Conservation (phyloP, 1,140 invertebrate genomes). For the Ephestia elutella region DNA sequence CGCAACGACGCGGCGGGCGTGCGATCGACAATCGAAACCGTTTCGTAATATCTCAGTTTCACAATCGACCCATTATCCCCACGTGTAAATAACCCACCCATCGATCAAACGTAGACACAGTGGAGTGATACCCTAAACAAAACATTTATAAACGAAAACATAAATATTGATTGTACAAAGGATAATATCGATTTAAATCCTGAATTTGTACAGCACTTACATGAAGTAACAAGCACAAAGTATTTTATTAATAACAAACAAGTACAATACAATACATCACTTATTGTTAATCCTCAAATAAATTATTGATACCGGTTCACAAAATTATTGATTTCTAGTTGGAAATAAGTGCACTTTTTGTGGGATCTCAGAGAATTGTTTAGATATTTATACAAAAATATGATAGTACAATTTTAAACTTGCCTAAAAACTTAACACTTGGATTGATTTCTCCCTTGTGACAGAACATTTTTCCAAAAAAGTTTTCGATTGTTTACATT, state of each 20-base stretch:
- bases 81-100: conserved; percentile 15
- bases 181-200: not conserved
- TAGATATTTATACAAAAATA: not conserved
- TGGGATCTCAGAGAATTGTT: not conserved
- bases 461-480: too few species aligned
- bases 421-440: too few species aligned
- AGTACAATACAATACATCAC: not conserved
- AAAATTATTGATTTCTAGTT: too few species aligned
- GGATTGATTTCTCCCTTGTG: too few species aligned
- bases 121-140: conserved; percentile 7
- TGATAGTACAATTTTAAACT: not conserved
- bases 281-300: not conserved
- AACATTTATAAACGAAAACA: not conserved
- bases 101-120: conserved; percentile 12
- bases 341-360: too few species aligned
- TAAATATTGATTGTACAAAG: not conserved
- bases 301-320: too few species aligned
- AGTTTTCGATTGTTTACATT: too few species aligned
- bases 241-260: not conserved
- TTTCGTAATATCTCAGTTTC: conserved; percentile 44
- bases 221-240: not conserved
- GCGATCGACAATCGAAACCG: conserved; percentile 36
- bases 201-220: not conserved
- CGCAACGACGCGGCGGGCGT: conserved; percentile 29
- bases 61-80: conserved; percentile 11